Conservation (phyloP, 2,797 vertebrate genomes). For the Tauraco hartlaubi region DNA sequence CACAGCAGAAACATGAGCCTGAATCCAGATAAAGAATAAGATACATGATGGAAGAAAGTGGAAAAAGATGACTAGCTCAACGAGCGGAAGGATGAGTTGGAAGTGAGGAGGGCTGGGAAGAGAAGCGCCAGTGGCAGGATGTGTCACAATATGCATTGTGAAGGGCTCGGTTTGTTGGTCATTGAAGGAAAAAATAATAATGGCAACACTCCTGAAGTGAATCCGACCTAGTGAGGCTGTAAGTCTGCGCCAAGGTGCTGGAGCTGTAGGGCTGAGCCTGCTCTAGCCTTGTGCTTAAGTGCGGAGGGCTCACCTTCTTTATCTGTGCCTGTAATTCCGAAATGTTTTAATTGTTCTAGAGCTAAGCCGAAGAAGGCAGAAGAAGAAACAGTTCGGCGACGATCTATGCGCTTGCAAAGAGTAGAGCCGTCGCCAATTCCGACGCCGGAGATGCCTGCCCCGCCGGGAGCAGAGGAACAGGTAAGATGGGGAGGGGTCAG, state of each 20-base stretch:
- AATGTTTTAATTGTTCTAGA: not conserved
- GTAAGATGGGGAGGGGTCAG: slow-evolving; percentile 55
- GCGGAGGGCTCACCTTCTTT: rapidly evolving
- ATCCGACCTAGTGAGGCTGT: not conserved
- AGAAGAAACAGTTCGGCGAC: slow-evolving; percentile 73
- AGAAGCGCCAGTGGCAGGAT: not conserved
- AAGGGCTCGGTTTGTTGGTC: rapidly evolving
- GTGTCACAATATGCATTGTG: rapidly evolving
- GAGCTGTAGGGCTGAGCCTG: not conserved
- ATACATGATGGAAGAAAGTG: not conserved
- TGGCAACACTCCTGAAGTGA: rapidly evolving
- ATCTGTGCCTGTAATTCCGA: not conserved
- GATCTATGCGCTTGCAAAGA: slow-evolving; percentile 87
- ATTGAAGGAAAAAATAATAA: not conserved
- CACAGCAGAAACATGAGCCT: not conserved
- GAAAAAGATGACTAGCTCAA: not conserved
- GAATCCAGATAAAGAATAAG: not conserved
- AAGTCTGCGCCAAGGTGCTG: rapidly evolving
- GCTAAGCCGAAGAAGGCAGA: slow-evolving; percentile 69
- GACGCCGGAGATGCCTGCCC: not conserved
- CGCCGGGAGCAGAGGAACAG: slow-evolving; percentile 14
- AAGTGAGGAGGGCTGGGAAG: not conserved
- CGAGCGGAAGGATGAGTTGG: not conserved
- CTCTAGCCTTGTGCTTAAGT: no score
- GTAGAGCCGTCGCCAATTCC: slow-evolving; percentile 61